Conservation (phyloP, 2,797 vertebrate genomes). For the Schizopygopsis malacanthus region DNA sequence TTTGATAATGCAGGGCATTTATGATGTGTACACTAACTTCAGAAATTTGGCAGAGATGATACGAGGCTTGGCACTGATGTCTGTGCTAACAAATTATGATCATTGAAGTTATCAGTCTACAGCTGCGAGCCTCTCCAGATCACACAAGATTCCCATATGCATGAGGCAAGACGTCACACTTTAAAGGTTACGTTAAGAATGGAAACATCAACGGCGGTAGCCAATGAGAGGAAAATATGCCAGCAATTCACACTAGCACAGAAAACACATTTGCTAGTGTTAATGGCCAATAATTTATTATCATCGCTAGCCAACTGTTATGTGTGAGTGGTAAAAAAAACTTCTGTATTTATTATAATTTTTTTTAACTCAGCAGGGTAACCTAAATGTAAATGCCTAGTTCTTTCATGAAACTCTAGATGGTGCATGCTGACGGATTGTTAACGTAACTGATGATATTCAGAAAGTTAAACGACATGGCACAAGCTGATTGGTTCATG, state of each 20-base stretch:
- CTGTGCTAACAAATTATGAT: constrained; percentile 20
- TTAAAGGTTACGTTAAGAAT: constrained; percentile 73
- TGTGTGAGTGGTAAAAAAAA: constrained; percentile 36
- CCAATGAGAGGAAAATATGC: constrained; percentile 4
- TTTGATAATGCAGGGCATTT: constrained; percentile 23
- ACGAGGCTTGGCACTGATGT: constrained; percentile 1
- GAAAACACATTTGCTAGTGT: constrained; percentile 53
- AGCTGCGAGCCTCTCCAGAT: constrained; percentile 32
- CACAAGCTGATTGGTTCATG: too few species aligned
- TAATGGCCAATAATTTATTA: constrained; percentile 54
- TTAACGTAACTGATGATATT: too few species aligned
- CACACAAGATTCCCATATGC: constrained; percentile 62
- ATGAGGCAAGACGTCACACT: constrained; percentile 53
- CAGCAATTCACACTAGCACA: constrained; percentile 58
- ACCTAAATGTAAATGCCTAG: constrained; percentile 2
- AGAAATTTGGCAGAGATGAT: constrained; percentile 26
- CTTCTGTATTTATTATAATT: neutral
- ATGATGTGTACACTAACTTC: constrained; percentile 23
- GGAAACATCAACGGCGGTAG: constrained; percentile 61
- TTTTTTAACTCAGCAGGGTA: constrained; percentile 24
- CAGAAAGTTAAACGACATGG: too few species aligned
- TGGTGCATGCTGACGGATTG: too few species aligned
- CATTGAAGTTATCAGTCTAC: constrained; percentile 29
- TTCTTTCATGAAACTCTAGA: too few species aligned
- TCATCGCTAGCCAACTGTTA: constrained; percentile 36